phyloP scores from a whole-genome alignment of 1,140 invertebrate genomes.

The Oscheius sp. region DNA sequence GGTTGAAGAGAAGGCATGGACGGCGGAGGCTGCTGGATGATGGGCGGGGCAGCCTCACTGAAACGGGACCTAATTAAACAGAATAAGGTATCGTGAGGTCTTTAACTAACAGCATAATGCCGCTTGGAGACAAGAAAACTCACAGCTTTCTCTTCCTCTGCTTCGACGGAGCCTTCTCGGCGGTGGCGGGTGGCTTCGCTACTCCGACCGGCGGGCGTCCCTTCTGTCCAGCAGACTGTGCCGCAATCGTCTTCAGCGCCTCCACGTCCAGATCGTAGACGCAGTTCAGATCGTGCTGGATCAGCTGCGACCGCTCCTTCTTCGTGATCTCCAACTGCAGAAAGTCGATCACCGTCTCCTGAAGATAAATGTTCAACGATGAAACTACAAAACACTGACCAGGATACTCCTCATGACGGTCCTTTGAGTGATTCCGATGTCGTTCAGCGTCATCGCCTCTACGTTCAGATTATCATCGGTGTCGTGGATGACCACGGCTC shows the following conservation, averaged over 20 bases:
- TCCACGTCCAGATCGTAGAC: constrained; percentile 5
- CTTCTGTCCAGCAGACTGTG: background rate
- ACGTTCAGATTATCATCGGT: background rate
- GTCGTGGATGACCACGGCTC: background rate
- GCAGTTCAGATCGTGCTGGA: background rate
- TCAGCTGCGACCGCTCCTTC: constrained; percentile 8
- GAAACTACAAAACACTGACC: constrained; percentile 6
- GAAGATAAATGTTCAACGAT: background rate
- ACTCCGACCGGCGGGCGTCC: background rate
- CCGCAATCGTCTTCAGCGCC: background rate
- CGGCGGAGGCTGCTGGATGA: background rate
- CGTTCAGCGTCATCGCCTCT: background rate
- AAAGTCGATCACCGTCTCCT: constrained; percentile 11
- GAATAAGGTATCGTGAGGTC: background rate
- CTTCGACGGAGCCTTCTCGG: background rate
- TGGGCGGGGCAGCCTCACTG: background rate
- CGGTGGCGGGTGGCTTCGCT: background rate
- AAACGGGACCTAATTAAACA: background rate
- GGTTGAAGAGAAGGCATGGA: background rate
- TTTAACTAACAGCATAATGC: too few relatives aligned
- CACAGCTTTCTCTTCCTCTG: background rate
- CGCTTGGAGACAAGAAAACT: background rate
- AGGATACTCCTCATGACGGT: constrained; percentile 1
- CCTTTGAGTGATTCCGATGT: background rate
- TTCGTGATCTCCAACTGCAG: constrained; percentile 5